phyloP scores from a whole-genome alignment of 2,888 invertebrate genomes.

The Acanthoscelides obtectus region DNA sequence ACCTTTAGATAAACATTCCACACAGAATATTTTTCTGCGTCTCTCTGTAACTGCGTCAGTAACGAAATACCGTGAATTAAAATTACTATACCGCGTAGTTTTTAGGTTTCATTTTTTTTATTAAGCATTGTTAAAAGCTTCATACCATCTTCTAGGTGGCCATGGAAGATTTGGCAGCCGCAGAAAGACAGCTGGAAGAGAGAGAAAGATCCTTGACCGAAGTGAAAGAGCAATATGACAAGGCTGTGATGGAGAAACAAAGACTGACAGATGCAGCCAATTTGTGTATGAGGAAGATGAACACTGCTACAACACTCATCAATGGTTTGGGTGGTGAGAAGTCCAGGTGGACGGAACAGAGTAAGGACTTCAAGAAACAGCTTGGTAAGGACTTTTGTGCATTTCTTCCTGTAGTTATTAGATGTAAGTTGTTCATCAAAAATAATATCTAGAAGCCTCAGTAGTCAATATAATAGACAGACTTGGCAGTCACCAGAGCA shows the following conservation, averaged over 20 bases:
- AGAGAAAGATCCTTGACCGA: conserved; percentile 84
- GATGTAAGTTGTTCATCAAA: no score
- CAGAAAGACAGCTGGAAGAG: conserved; percentile 85
- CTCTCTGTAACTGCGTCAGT: no score
- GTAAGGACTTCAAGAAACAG: conserved; percentile 88
- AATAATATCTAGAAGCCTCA: no score
- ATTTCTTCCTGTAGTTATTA: background rate
- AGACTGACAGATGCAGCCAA: conserved; percentile 89
- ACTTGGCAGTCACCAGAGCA: no score
- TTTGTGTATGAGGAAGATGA: conserved; percentile 91
- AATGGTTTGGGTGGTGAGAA: conserved; percentile 92
- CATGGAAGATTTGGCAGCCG: conserved; percentile 82
- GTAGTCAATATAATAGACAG: no score
- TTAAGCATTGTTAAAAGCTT: conserved; percentile 1
- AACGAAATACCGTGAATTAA: background rate
- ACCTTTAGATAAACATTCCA: no score
- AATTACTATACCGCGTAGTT: background rate
- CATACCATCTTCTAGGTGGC: conserved; percentile 59
- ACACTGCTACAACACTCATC: conserved; percentile 90
- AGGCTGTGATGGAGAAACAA: conserved; percentile 90
- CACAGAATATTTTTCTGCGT: no score
- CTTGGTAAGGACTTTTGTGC: conserved; percentile 47
- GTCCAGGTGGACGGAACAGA: conserved; percentile 88
- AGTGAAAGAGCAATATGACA: conserved; percentile 90
- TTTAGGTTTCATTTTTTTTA: background rate